Conservation (phyloP, 2,888 invertebrate species). For the Leucophora obtusa region DNA sequence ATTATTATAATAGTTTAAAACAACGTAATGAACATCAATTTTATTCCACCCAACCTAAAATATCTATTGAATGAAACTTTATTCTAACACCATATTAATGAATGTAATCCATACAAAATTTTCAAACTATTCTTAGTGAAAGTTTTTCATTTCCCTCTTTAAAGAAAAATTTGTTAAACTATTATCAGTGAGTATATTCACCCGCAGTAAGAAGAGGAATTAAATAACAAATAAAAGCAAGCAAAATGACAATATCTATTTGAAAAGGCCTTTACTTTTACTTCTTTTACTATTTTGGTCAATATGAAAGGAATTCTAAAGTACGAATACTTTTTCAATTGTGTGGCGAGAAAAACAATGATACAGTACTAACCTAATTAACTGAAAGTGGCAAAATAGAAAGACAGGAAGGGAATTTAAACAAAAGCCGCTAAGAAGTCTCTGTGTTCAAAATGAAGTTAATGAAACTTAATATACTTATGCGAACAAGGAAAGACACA, state of each 20-base stretch:
- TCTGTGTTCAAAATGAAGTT: conserved; percentile 25
- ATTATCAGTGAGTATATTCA: conserved; percentile 8
- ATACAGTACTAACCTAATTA: conserved; percentile 56
- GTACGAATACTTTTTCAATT: conserved; percentile 7
- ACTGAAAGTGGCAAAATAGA: conserved; percentile 36
- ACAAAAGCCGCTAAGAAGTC: neutral
- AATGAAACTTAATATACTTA: conserved; percentile 16
- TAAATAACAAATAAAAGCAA: neutral
- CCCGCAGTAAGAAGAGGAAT: neutral
- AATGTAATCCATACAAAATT: conserved; percentile 20
- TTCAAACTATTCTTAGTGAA: conserved; percentile 40
- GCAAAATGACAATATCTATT: conserved; percentile 24
- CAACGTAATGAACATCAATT: neutral
- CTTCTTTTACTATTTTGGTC: conserved; percentile 10
- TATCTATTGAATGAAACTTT: conserved; percentile 34
- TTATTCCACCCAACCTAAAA: conserved; percentile 10
- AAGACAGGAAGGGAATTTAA: conserved; percentile 19
- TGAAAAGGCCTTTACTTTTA: conserved; percentile 12
- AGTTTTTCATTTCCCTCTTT: conserved; percentile 47
- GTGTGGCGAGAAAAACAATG: conserved; percentile 12
- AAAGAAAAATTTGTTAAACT: conserved; percentile 33
- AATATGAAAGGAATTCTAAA: conserved; percentile 20
- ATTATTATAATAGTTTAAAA: no score
- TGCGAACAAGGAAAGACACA: neutral
- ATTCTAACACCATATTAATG: conserved; percentile 15